Evolutionary conservation across 2,797 vertebrate genomes (phyloP), one percentile per base, ranked within the genome.

Genomic region (Sebastes minor): DNA sequence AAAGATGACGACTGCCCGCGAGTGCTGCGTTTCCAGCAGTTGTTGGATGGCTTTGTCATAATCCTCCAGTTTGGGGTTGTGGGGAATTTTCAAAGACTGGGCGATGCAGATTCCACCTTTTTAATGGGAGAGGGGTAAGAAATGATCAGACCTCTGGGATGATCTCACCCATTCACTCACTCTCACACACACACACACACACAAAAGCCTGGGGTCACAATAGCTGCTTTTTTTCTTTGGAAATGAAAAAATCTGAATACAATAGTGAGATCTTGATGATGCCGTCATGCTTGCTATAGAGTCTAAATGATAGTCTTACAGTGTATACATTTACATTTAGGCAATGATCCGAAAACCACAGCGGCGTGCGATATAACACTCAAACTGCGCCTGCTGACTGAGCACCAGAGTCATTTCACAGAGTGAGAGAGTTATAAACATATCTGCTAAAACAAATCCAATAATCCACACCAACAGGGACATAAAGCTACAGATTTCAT

Each of bases 51-150:
- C 95, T 89, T 95, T 97, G 82, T 99, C 98, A 22, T 97, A 99
- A 95, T 98, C 96, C 64, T 95, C 95, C 92, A 92, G 95, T 92
- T 95, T 96, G 87, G 96, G 95, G 68, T 98, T 97, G 90, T 97
- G 97, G 38, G 97, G 97, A 76, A 99, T 98, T 94, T 97, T 97
- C 95, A 98, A 92, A 56, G 97, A 98, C 95, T 99, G 97, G 78
- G 98, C 97, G 65, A 99, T 97, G 95, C 98, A 99, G 93, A 98
- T 97, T 80, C 97, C 97, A 90, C 97, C 98, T 98, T 91, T 86
- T 88, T 70, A 84, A 88, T 76, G 84, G 76, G 73, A 81, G 72
- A 89, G 57, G 66, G 84, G 81, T 23, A 82, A 83, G 74, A 92
- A 76, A 88, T 68, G 68, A 89, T 91, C 30, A 94, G 75, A 78